Base-by-base conservation (phyloP, 2,797 vertebrate species). In the Otolemur crassicaudatus region DNA sequence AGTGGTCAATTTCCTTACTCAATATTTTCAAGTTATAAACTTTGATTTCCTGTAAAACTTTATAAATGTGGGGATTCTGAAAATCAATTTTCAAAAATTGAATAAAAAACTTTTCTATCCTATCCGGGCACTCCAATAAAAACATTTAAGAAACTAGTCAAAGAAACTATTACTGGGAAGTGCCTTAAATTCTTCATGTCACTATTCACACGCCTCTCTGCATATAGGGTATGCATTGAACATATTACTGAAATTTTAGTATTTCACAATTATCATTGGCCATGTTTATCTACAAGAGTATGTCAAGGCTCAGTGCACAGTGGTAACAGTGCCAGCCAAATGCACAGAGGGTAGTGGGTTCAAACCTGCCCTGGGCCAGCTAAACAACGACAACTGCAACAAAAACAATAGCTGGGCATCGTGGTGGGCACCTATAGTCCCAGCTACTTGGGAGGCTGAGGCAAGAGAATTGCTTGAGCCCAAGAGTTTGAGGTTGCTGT, bases 11-110 rank as follows among this genome's bases (percentile, higher is more conserved):
- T 76, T 60, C 37, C 63, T 91, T 75, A 84, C 5, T 79, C 49
- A 91, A 37, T 91, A 80, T 80, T 90, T 79, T 83, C 17, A 92
- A 87, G 40, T 84, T 75, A 61, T 61, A 93, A 67, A 4, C 43
- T 80, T 58, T 76, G 31, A 60, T 79, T 90, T 90, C 46, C 46
- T 87, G 65, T 27, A 63, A 56, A 90, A 70, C 9, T 40, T 67
- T 92, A 75, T 61, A 61, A 87, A 93, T 40, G 40, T 87, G 95
- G 49, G 46, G 65, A 84, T 61, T 87, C 75, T 93, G 58, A 40
- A 34, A 90, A 67, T 27, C 60, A 37, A 87, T 67, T 88, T 84
- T 60, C 5, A 87, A 87, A 90, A 84, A 75, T 2, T n/a, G 9
- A 70, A 9, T 56, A 31, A 76, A 77, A 25, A 61, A 11, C 12